Base-by-base conservation (phyloP, 2,113 vertebrate genomes). In the Oostethus manadensis region DNA sequence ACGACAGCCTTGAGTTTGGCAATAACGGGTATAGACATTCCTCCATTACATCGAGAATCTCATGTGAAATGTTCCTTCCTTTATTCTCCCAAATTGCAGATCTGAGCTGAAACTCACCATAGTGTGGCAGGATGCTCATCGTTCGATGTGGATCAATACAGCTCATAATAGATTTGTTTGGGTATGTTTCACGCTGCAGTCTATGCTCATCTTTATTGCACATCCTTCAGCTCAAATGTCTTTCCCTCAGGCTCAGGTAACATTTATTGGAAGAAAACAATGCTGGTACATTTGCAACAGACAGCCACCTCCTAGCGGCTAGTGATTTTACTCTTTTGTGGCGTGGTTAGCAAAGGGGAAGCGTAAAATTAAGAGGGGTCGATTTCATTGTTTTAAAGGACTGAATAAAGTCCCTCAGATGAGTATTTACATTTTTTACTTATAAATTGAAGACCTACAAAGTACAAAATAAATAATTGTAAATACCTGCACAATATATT, bases 121-220 rank as follows among this genome's bases (percentile, higher is more conserved):
- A 29, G 33, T 62, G 79, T 74, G 75, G 44, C 20, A 45, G 75
- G 74, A 76, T 78, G 79, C 77, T 76, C 70, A 67, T 81, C 77
- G 57, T 64, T 70, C 66, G 47, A 55, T 67, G 47, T 62, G 60
- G 71, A 84, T 84, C 85, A 72, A 82, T 84, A 74, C 33, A 60
- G 73, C 74, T 83, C 78, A 80, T 84, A 73, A 82, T 77, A 84
- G 78, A 84, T 78, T 60, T 77, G 74, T 79, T 79, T 82, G 72
- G 56, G 67, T 76, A 51, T 64, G 70, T 84, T 66, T 78, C 68
- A 73, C 64, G 58, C 61, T 21, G 70, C 66, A 64, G 65, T 75
- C 60, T 60, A 17, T 57, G 62, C 64, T 75, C 64, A 60, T 75
- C 68, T 65, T 58, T 60, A 76, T 77, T 76, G 38, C 56, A 49